These are phyloP conservation scores for Tympanuchus pallidicinctus DNA, from an alignment of 2,113 vertebrate genomes.

Conservation along the genomic window DNA sequence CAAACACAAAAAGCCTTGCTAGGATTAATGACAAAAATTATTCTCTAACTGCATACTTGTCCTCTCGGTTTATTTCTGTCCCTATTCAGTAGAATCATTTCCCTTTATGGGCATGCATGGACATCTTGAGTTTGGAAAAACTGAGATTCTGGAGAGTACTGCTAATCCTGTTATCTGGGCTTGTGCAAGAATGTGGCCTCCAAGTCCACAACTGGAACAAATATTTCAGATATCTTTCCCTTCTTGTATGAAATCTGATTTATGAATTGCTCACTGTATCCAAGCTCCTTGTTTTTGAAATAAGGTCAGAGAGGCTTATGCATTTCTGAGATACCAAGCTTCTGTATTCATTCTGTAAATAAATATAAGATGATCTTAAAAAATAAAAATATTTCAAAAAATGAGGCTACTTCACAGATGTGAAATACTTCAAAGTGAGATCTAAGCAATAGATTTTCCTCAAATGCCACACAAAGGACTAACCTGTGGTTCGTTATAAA, in stretches of 20 bases:
- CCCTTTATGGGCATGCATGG: rapidly evolving
- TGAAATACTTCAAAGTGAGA: neutral
- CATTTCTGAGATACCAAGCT: neutral
- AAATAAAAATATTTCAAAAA: too few species aligned
- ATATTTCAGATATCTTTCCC: neutral
- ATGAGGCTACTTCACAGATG: neutral
- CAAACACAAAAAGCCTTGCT: neutral
- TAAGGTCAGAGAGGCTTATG: neutral
- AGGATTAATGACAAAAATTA: neutral
- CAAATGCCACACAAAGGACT: neutral
- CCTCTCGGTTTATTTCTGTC: neutral
- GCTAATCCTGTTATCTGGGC: neutral
- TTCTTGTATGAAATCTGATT: neutral
- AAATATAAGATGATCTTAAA: neutral
- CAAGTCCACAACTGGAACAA: neutral
- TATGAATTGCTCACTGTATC: neutral
- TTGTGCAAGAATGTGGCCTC: neutral
- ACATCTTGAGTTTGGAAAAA: neutral
- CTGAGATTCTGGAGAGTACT: neutral
- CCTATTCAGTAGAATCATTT: neutral
- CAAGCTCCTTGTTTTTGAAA: neutral
- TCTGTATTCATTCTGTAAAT: neutral
- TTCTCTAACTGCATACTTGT: neutral
- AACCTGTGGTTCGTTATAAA: neutral
- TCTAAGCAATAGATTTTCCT: neutral